Evolutionary conservation across 2,797 vertebrate genomes (phyloP).

Genomic region (Vultur gryphus): DNA sequence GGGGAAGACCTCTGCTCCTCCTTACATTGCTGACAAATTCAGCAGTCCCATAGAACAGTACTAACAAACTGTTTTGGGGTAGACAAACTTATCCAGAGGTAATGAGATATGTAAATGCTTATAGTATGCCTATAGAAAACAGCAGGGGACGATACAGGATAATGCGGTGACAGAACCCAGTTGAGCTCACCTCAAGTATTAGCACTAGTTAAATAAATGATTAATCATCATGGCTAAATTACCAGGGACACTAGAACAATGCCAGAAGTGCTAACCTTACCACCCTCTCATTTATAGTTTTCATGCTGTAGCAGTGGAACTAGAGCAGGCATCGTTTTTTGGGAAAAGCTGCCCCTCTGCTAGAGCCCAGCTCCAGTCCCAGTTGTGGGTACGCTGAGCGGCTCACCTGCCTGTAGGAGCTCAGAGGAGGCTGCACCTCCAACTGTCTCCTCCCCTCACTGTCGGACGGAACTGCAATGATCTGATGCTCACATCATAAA

Average conservation of each 20-base stretch:
- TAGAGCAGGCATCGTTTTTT: background rate
- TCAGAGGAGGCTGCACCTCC: background rate
- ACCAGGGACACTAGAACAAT: background rate
- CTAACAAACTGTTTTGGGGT: background rate
- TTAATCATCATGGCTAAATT: background rate
- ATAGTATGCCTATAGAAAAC: background rate
- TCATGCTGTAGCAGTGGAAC: background rate
- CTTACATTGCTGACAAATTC: background rate
- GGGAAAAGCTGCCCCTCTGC: background rate
- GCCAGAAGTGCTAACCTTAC: background rate
- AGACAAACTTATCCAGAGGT: background rate
- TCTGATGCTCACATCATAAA: background rate
- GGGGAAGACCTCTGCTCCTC: background rate
- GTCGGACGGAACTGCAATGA: background rate
- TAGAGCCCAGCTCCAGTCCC: background rate
- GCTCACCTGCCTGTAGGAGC: accelerated
- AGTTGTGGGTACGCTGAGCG: accelerated
- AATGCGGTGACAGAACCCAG: background rate
- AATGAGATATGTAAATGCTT: background rate
- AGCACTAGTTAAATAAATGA: background rate
- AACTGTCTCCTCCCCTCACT: background rate
- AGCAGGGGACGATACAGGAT: background rate
- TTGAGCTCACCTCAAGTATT: background rate
- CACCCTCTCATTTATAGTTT: background rate
- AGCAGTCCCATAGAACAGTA: background rate